phyloP scores from a whole-genome alignment of 2,888 invertebrate species.

The Helobdella robusta region DNA sequence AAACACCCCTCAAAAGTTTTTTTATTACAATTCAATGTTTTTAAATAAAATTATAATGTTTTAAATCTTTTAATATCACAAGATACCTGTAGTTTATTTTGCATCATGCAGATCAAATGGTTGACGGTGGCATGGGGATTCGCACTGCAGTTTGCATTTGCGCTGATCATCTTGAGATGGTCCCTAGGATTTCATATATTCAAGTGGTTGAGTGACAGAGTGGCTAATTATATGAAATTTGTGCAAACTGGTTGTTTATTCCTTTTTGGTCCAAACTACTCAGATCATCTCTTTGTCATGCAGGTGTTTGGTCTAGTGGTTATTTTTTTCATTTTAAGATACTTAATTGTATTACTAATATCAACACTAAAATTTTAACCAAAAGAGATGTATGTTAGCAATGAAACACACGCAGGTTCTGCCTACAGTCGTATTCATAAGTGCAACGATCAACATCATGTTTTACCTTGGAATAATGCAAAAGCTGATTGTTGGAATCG shows the following conservation, averaged over 20 bases:
- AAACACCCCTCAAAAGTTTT: slow-evolving; percentile 42
- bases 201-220: slow-evolving; percentile 52
- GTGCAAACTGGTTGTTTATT: slow-evolving; percentile 63
- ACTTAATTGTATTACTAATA: too few relatives aligned
- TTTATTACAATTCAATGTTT: too few relatives aligned
- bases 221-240: slow-evolving; percentile 33
- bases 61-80: too few relatives aligned
- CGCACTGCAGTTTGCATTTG: slow-evolving; percentile 50
- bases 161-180: slow-evolving; percentile 44
- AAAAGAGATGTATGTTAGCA: too few relatives aligned
- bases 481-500: slow-evolving; percentile 68
- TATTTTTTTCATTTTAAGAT: too few relatives aligned
- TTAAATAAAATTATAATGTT: too few relatives aligned
- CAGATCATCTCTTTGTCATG: slow-evolving; percentile 66
- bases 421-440: slow-evolving; percentile 83
- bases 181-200: slow-evolving; percentile 53
- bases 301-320: slow-evolving; percentile 61
- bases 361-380: too few relatives aligned
- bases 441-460: slow-evolving; percentile 74
- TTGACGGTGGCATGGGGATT: slow-evolving; percentile 36
- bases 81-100: too few relatives aligned
- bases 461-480: slow-evolving; percentile 78
- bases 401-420: slow-evolving; percentile 59
- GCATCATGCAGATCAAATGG: slow-evolving; percentile 37
- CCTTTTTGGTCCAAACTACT: slow-evolving; percentile 60